These are phyloP conservation scores for Hucho hucho DNA, from an alignment of 2,113 vertebrate genomes.

Conservation along the genomic window DNA sequence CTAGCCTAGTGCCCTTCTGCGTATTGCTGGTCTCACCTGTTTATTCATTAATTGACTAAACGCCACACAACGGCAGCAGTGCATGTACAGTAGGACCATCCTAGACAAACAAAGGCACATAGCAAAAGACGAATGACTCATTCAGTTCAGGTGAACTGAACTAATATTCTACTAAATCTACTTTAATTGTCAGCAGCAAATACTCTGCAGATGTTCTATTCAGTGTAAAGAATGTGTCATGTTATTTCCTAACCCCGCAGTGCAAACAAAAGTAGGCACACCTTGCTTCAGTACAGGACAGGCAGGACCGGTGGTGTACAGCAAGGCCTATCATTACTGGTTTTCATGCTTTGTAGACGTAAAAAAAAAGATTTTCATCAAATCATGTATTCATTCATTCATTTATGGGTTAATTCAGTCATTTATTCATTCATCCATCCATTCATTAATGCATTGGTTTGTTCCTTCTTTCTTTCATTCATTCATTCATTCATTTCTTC, in stretches of 20 bases:
- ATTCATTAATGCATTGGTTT: no score
- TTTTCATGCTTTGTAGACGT: no score
- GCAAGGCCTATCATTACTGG: no score
- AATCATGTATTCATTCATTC: no score
- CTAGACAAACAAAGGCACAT: constrained; percentile 17
- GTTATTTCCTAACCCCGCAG: not conserved
- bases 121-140: not conserved
- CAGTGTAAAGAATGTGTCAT: not conserved
- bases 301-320: not conserved
- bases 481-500: no score
- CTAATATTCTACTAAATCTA: not conserved
- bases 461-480: no score
- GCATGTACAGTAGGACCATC: not conserved
- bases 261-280: not conserved
- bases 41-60: constrained; percentile 41
- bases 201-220: not conserved
- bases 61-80: constrained; percentile 22
- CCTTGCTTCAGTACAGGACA: not conserved
- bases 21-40: constrained; percentile 15
- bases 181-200: no score
- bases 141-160: not conserved
- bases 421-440: no score
- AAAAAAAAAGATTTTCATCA: no score
- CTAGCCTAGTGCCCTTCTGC: not conserved
- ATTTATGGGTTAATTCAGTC: no score